Evolutionary conservation across 2,888 invertebrate species (phyloP).

Genomic region (Busseola fusca): DNA sequence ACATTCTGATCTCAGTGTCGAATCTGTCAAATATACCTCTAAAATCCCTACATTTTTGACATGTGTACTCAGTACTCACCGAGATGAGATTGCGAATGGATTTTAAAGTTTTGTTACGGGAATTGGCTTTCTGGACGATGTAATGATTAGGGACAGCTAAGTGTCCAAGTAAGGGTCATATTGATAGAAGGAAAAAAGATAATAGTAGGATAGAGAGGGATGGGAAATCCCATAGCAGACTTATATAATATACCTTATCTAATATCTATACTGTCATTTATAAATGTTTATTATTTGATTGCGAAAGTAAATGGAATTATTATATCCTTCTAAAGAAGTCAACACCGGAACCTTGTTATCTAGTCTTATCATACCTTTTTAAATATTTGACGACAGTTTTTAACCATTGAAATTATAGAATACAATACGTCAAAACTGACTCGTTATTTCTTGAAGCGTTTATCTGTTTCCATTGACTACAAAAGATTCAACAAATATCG

Average conservation of each 20-base stretch:
- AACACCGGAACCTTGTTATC: slow-evolving; percentile 22
- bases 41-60: too few species aligned
- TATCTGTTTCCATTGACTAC: not conserved
- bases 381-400: slow-evolving; percentile 28
- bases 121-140: too few species aligned
- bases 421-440: not conserved
- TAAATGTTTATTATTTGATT: slow-evolving; percentile 1
- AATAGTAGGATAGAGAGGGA: not conserved
- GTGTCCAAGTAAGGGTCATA: too few species aligned
- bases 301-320: not conserved
- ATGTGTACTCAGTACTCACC: too few species aligned
- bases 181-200: too few species aligned
- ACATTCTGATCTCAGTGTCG: too few species aligned
- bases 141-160: too few species aligned
- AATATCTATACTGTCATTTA: not conserved
- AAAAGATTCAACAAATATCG: not conserved
- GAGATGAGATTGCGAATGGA: too few species aligned
- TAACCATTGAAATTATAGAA: not conserved
- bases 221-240: slow-evolving; percentile 4
- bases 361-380: slow-evolving; percentile 15
- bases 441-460: slow-evolving; percentile 6
- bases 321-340: not conserved
- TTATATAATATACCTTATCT: not conserved
- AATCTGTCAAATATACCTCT: too few species aligned
- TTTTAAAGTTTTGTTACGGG: too few species aligned